A percentile compares a stretch with the other conserved stretches of the same genome.
Conservation (phyloP, 2,113 vertebrate species). For the Forbesichthys agassizii region DNA sequence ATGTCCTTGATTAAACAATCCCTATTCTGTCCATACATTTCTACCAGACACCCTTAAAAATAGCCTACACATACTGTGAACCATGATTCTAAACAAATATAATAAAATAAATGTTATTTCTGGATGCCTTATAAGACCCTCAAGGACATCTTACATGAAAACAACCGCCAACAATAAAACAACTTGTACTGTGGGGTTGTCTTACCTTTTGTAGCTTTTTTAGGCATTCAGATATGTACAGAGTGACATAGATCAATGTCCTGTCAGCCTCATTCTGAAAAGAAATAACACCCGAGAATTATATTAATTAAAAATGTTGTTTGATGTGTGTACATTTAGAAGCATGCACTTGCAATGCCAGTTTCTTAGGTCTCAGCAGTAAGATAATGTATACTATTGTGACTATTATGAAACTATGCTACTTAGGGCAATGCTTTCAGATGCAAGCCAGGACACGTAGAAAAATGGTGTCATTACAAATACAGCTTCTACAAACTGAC, state of each 20-base stretch:
- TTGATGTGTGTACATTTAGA: not conserved
- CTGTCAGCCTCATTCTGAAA: conserved; percentile 95
- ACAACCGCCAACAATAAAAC: not conserved
- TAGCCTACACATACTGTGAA: too few relatives aligned
- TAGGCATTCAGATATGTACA: conserved; percentile 98
- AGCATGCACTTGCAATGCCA: not conserved
- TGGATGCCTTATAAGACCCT: too few relatives aligned
- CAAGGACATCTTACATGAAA: not conserved
- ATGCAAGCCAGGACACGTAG: not conserved
- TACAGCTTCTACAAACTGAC: not conserved
- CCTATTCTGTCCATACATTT: too few relatives aligned
- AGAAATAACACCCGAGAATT: conserved; percentile 7
- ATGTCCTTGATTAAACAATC: too few relatives aligned
- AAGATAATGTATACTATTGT: not conserved
- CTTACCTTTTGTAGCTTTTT: conserved; percentile 97
- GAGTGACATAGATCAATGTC: conserved; percentile 94
- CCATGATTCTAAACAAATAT: too few relatives aligned
- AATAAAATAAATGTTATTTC: too few relatives aligned
- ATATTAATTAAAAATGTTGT: not conserved
- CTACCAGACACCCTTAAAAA: too few relatives aligned
- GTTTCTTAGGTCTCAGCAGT: too few relatives aligned
- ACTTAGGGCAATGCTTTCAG: not conserved
- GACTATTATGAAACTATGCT: not conserved
- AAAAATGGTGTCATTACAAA: not conserved
- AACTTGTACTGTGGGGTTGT: not conserved